Base-by-base conservation (phyloP, 2,888 invertebrate species). In the Melinaea menophilus region DNA sequence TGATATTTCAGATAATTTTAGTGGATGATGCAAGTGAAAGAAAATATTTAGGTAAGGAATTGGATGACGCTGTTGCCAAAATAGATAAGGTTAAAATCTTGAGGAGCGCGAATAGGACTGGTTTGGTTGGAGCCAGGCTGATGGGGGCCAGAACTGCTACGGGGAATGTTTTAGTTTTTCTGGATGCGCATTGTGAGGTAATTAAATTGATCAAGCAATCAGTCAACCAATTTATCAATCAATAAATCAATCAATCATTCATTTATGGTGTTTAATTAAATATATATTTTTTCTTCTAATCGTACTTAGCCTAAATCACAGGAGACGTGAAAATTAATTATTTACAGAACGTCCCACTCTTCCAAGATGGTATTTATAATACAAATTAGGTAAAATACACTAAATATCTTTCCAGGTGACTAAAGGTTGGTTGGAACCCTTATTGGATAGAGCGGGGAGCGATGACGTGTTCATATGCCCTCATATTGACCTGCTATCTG, bases 111-210 rank as follows among this genome's bases (percentile, higher is more conserved):
- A 93, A 94, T 73, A 92, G 98, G 64, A 96, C 95, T 2, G 98
- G 98, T 5, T 86, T 98, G 62, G 98, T 98, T 58, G 93, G 97
- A 69, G 98, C 98, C 0, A 92, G 98, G 67, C 92, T 98, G 59
- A 90, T 96, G 79, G 98, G 98, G 55, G 97, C 97, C n/a, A 93
- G 93, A 75, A 92, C 93, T 73, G 96, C 96, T 2, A 92, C 91
- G 59, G 98, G 97, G 0, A 94, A 97, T 79, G 96, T 95, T 7
- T 90, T 98, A 57, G 96, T 97, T 4, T 98, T 98, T 79, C 89
- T 98, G 12, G 98, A 98, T 83, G 97, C 98, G 45, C 98, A 98
- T 84, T 97, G 97, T 85, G 98, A 98, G 92, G 96, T 96, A 75
- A 95, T 96, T 63, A 3, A 11, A 33, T 35, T 60, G 31, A 3